Evolutionary conservation across 1,140 invertebrate genomes (phyloP).

Genomic region (Penaeus chinensis): DNA sequence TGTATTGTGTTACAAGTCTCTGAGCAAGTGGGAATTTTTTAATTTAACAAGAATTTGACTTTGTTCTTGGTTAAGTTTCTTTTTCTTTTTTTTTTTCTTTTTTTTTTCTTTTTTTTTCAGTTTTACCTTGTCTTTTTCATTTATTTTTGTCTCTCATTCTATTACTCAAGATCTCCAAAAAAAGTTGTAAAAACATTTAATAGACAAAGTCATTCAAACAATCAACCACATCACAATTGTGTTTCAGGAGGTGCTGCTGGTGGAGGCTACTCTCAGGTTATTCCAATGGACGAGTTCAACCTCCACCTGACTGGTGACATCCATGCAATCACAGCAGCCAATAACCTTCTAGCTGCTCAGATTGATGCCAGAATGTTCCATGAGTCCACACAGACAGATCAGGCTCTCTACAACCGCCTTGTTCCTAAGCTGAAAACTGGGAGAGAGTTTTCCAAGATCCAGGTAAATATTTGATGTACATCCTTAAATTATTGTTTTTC

Average conservation of each 20-base stretch:
- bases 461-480: slow-evolving; percentile 62
- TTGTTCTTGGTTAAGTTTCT: no score
- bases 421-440: slow-evolving; percentile 83
- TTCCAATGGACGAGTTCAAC: slow-evolving; percentile 99
- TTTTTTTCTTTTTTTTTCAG: no score
- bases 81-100: no score
- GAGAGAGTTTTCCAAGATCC: slow-evolving; percentile 78
- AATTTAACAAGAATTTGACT: no score
- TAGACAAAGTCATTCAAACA: background rate
- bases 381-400: slow-evolving; percentile 88
- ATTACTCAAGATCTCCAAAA: no score
- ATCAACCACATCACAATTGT: background rate
- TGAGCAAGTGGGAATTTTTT: background rate
- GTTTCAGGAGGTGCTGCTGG: slow-evolving; percentile 87
- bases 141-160: no score
- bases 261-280: slow-evolving; percentile 94
- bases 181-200: no score
- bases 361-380: slow-evolving; percentile 84
- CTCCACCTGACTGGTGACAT: slow-evolving; percentile 99
- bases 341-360: slow-evolving; percentile 92
- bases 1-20: background rate
- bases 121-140: no score
- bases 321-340: slow-evolving; percentile 97
- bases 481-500: background rate
- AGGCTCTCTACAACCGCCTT: slow-evolving; percentile 87